phyloP scores from a whole-genome alignment of 53 echinoderm and acorn worm species.

The Henricia sp. region DNA sequence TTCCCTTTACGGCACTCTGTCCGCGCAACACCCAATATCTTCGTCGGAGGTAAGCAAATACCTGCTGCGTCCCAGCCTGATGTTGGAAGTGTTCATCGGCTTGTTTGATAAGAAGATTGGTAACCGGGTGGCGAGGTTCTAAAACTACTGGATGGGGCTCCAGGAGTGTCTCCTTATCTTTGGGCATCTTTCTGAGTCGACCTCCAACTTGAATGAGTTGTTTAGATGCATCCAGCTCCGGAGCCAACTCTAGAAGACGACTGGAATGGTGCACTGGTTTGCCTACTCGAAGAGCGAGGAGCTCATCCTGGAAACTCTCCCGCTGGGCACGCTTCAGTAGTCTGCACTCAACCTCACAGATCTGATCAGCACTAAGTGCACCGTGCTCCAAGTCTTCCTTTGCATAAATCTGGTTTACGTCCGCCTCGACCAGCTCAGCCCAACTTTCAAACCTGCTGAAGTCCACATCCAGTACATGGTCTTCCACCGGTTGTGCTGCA shows the following conservation, averaged over 20 bases:
- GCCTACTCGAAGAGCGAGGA: background rate
- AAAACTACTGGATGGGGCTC: conserved; percentile 15
- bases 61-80: conserved; percentile 10
- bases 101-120: conserved; percentile 9
- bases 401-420: too few species aligned
- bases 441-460: too few species aligned
- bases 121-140: conserved; percentile 3
- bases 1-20: conserved; percentile 12
- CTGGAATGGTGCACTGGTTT: too few species aligned
- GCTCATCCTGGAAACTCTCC: background rate
- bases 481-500: background rate
- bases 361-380: background rate
- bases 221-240: background rate
- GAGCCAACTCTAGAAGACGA: background rate
- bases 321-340: background rate
- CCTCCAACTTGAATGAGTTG: background rate
- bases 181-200: background rate
- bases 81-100: background rate
- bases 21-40: conserved; percentile 28
- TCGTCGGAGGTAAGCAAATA: conserved; percentile 30
- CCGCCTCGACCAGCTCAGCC: too few species aligned
- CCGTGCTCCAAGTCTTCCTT: background rate
- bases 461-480: too few species aligned
- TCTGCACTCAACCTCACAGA: background rate
- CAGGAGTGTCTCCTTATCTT: background rate